A percentile compares a stretch with the other conserved stretches of the same genome.
These are phyloP conservation scores for Chondrilla cf. caribensis DNA, from an alignment of 37 sponge, comb jelly and placozoan species.

Conservation along the genomic window DNA sequence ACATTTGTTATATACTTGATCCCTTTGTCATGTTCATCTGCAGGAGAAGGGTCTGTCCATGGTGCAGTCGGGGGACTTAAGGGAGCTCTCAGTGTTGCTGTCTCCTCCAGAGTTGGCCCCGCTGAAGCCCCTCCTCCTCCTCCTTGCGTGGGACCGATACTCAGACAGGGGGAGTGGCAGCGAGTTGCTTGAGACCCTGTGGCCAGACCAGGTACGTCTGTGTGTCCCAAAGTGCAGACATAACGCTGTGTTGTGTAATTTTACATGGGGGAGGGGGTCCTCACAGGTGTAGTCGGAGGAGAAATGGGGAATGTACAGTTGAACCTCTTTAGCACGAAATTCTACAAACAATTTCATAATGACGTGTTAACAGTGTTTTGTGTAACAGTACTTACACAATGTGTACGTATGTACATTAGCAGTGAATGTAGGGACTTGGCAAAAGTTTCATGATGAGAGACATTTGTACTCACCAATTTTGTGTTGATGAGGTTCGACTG, in stretches of 20 bases:
- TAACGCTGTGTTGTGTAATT: neutral
- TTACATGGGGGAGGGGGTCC: neutral
- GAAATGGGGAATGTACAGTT: too few relatives aligned
- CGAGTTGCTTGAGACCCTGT: constrained; percentile 77
- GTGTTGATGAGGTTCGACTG: too few relatives aligned
- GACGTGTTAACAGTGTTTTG: too few relatives aligned
- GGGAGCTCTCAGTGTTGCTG: constrained; percentile 58
- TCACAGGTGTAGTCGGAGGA: neutral
- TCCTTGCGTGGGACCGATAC: constrained; percentile 87
- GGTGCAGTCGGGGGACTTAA: constrained; percentile 52
- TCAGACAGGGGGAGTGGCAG: constrained; percentile 53
- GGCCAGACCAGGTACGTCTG: constrained; percentile 44
- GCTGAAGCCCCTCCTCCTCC: constrained; percentile 69
- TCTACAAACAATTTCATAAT: too few relatives aligned
- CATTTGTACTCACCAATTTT: too few relatives aligned
- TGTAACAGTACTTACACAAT: too few relatives aligned
- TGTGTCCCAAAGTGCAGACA: neutral
- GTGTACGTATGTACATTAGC: too few relatives aligned
- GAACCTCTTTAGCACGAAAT: too few relatives aligned
- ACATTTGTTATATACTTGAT: too few relatives aligned
- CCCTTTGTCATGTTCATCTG: too few relatives aligned
- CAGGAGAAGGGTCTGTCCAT: constrained; percentile 68
- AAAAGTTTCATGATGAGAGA: too few relatives aligned
- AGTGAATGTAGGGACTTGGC: too few relatives aligned
- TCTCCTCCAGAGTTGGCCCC: constrained; percentile 43